phyloP scores from a whole-genome alignment of 30 jellyfish, hydroid and myxozoan genomes.

The Turritopsis rubra region DNA sequence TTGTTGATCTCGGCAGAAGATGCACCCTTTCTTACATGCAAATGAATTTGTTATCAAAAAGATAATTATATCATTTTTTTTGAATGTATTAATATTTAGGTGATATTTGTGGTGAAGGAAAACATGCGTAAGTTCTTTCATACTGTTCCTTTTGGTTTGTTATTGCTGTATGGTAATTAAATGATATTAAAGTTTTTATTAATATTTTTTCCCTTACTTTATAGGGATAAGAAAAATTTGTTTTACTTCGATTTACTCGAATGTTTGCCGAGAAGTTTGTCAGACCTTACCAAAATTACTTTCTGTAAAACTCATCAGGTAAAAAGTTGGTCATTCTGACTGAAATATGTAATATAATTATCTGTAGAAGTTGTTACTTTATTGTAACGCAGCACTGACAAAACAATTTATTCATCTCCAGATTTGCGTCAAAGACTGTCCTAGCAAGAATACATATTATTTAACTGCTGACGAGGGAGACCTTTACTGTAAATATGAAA shows the following conservation, averaged over 20 bases:
- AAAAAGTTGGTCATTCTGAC: background rate
- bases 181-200: background rate
- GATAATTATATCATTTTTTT: background rate
- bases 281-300: conserved; percentile 48
- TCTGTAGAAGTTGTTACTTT: background rate
- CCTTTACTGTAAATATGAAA: conserved; percentile 44
- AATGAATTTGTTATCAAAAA: no score
- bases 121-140: conserved; percentile 34
- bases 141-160: background rate
- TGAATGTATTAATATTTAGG: conserved; percentile 27
- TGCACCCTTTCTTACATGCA: no score
- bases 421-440: conserved; percentile 56
- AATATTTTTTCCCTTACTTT: background rate
- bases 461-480: conserved; percentile 30
- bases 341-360: background rate
- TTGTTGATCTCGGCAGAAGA: no score
- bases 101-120: conserved; percentile 58
- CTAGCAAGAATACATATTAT: conserved; percentile 24
- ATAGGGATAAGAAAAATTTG: conserved; percentile 60
- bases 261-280: conserved; percentile 59
- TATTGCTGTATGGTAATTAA: background rate
- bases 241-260: conserved; percentile 80
- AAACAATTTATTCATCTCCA: background rate
- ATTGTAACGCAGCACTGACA: no score
- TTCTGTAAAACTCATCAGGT: conserved; percentile 90